Base-by-base conservation (phyloP, 2,888 invertebrate genomes). In the Nymphalis polychloros region DNA sequence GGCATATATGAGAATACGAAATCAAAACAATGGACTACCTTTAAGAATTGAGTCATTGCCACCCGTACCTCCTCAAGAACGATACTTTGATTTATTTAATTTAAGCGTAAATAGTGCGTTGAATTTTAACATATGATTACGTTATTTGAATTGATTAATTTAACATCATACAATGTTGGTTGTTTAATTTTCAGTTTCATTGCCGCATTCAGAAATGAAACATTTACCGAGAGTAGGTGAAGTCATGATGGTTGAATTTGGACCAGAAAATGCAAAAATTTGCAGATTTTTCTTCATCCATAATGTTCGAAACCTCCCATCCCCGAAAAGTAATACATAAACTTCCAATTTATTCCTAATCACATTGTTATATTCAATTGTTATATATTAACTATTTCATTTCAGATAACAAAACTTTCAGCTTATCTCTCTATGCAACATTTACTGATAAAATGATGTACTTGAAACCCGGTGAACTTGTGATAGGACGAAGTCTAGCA, bases 231-330 rank as follows among this genome's bases (percentile, higher is more conserved):
- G 86, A 78, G 79, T 81, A 46, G 90, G 92, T 59, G 91, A 92
- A 74, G 74, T 92, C 60, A 76, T 92, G 73, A 77, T 86, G 16
- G 73, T 86, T n/a, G 77, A 77, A 23, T 90, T 89, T 78, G 88
- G 87, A 8, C 79, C 82, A 27, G 86, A 86, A 69, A 79, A 80
- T 72, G 72, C 76, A 1, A 82, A 73, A 72, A 79, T 71, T 52
- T 79, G 80, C 64, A 82, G 88, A 73, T 90, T 91, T 77, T 87
- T 90, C 76, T 92, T 79, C 79, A 90, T 92, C 13, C 81, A 90
- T 71, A 87, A 88, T 76, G 81, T 90, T 8, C 84, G 84, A 75
- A 74, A 73, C 72, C 82, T 89, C 63, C 87, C 88, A 46, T 83
- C 87, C 19, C 86, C 84, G 46, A 78, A 86, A 70, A 87, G 92